phyloP scores from a whole-genome alignment of 2,797 vertebrate species.

The Hippoglossus hippoglossus region DNA sequence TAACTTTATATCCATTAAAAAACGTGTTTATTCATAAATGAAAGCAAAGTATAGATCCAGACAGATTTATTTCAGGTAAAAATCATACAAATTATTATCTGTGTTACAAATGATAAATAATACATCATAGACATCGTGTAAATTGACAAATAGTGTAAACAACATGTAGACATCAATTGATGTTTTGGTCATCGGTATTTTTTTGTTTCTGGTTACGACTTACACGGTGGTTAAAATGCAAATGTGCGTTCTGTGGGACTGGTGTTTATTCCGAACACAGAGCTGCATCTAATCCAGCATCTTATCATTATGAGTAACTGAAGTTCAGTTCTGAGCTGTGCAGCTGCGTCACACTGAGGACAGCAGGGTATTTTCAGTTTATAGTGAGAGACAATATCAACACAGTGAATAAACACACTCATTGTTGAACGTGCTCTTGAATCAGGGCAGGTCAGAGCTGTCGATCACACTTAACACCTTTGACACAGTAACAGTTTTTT shows the following conservation, averaged over 20 bases:
- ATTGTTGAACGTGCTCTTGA: constrained; percentile 27
- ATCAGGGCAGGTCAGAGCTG: constrained; percentile 53
- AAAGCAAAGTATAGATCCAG: constrained; percentile 76
- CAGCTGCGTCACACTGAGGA: constrained; percentile 25
- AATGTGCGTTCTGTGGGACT: constrained; percentile 45
- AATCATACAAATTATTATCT: constrained; percentile 83
- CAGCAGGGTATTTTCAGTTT: constrained; percentile 44
- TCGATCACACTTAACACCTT: constrained; percentile 26
- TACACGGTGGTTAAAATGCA: constrained; percentile 49
- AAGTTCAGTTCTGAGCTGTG: constrained; percentile 38
- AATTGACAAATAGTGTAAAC: constrained; percentile 75
- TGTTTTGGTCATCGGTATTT: constrained; percentile 69
- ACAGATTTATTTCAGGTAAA: constrained; percentile 65
- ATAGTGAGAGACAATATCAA: constrained; percentile 38
- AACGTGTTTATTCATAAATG: constrained; percentile 83
- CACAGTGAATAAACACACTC: constrained; percentile 38
- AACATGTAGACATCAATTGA: constrained; percentile 65
- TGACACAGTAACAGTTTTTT: constrained; percentile 21
- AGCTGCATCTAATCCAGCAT: constrained; percentile 59
- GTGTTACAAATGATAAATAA: constrained; percentile 81
- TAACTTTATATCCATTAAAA: constrained; percentile 47
- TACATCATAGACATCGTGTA: constrained; percentile 68
- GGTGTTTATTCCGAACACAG: constrained; percentile 39
- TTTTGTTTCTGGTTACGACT: constrained; percentile 35
- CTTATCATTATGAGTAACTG: constrained; percentile 14